Evolutionary conservation across 2,113 vertebrate genomes (phyloP).

Genomic region (Chelonoidis abingdonii): DNA sequence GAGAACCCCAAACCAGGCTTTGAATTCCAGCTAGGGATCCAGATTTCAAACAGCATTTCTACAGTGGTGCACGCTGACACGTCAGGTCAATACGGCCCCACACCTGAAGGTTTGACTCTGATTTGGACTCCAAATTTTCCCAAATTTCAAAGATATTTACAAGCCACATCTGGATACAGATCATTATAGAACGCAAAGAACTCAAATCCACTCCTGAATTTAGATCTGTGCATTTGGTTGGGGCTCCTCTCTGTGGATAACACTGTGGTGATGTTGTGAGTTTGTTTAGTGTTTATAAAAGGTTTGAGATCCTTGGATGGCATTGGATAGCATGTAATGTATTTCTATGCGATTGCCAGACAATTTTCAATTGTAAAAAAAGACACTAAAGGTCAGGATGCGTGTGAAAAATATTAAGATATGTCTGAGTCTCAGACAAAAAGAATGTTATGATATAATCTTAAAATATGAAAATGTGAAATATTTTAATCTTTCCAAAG

Average conservation of each 20-base stretch:
- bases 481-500: not conserved
- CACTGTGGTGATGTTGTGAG: rapidly evolving
- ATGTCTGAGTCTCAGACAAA: not conserved
- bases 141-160: not conserved
- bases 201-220: not conserved
- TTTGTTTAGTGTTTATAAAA: not conserved
- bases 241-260: not conserved
- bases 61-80: not conserved
- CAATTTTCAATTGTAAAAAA: not conserved
- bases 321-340: rapidly evolving
- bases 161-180: not conserved
- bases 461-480: not conserved
- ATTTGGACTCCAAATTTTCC: not conserved
- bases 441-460: not conserved
- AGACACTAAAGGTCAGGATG: not conserved
- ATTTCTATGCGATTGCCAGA: not conserved
- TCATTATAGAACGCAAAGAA: not conserved
- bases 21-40: not conserved
- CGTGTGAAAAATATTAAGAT: not conserved
- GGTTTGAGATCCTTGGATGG: not conserved
- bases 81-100: not conserved
- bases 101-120: not conserved
- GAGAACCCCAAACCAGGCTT: not conserved
- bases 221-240: rapidly evolving
- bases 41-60: not conserved